Percentiles rank a stretch among this genome's conserved stretches.
phyloP scores from a whole-genome alignment of 2,113 vertebrate genomes.

The Anseranas semipalmata region DNA sequence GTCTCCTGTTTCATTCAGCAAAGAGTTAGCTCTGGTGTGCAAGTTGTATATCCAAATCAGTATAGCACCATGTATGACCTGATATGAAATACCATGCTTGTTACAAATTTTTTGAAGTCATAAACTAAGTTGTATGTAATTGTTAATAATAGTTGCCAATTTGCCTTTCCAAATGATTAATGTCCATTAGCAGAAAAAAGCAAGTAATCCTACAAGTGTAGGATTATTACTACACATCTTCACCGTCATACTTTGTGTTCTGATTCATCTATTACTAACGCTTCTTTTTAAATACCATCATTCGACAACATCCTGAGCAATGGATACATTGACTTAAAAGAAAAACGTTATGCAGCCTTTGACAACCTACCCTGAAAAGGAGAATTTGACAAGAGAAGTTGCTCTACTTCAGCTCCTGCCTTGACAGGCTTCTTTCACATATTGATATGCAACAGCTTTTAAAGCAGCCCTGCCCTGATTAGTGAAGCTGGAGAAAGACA shows the following conservation, averaged over 20 bases:
- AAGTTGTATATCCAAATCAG: background rate
- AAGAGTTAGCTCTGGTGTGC: background rate
- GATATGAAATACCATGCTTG: background rate
- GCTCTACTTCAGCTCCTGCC: background rate
- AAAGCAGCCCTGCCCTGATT: background rate
- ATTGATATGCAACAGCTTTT: background rate
- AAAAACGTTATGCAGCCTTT: background rate
- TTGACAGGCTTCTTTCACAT: background rate
- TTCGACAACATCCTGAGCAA: background rate
- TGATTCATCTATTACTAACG: background rate
- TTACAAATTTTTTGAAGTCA: background rate
- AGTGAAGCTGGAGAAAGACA: background rate
- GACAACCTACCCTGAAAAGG: background rate
- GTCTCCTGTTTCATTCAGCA: too few relatives aligned
- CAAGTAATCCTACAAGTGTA: background rate
- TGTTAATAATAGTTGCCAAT: background rate
- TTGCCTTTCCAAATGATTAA: background rate
- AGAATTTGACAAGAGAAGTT: background rate
- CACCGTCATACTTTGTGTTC: background rate
- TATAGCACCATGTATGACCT: background rate
- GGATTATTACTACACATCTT: background rate
- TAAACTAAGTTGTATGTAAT: background rate
- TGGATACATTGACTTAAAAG: background rate
- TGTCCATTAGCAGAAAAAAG: background rate
- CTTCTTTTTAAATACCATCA: background rate